Conservation (phyloP, 2,888 invertebrate species). For the Ectemnius lituratus region DNA sequence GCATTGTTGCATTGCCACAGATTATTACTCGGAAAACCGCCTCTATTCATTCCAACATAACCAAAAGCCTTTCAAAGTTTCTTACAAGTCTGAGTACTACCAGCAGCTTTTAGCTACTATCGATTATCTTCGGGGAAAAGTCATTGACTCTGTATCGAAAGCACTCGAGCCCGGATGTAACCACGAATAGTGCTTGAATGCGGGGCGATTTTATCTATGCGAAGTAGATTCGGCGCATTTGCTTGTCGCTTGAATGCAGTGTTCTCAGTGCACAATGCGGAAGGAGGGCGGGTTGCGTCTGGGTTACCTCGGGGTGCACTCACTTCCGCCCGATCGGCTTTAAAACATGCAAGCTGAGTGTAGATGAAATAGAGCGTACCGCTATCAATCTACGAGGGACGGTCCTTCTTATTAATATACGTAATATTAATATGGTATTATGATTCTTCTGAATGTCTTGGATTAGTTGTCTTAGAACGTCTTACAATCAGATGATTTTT, state of each 20-base stretch:
- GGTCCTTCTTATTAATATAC: slow-evolving; percentile 57
- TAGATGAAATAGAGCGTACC: slow-evolving; percentile 60
- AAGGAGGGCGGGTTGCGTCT: slow-evolving; percentile 17
- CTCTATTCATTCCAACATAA: neutral
- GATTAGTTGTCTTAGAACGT: too few relatives aligned
- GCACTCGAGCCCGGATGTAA: too few relatives aligned
- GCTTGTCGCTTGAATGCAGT: too few relatives aligned
- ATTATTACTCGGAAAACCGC: neutral
- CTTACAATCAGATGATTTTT: too few relatives aligned
- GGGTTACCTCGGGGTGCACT: neutral
- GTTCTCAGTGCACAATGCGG: neutral
- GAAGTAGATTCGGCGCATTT: neutral
- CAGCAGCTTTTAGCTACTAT: too few relatives aligned
- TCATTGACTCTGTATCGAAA: slow-evolving; percentile 14
- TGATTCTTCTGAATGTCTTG: slow-evolving; percentile 3
- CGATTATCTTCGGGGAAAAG: too few relatives aligned
- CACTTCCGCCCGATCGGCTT: slow-evolving; percentile 47
- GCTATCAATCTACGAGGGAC: slow-evolving; percentile 64
- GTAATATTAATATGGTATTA: slow-evolving; percentile 54
- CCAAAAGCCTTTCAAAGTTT: neutral
- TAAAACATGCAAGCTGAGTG: slow-evolving; percentile 50
- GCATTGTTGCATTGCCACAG: too few relatives aligned
- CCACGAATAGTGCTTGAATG: too few relatives aligned
- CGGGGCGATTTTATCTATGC: neutral
- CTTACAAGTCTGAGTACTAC: too few relatives aligned